Evolutionary conservation across 2,888 invertebrate genomes (phyloP), one percentile per base, ranked within the genome.

Genomic region (Xylophagus ater): DNA sequence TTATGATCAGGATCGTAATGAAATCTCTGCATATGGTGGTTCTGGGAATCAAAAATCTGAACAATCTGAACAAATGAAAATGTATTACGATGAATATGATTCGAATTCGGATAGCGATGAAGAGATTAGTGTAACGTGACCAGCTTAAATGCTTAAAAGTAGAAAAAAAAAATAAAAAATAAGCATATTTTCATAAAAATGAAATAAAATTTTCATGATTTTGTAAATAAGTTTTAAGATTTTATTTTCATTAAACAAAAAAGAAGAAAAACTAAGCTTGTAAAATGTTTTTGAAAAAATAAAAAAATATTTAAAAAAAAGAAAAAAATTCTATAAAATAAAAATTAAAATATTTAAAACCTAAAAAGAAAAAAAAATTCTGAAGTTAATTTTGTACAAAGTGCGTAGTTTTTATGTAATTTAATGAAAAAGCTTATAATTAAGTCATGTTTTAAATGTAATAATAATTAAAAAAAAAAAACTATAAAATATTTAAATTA

Each of bases 91-190:
- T 45, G 65, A 62, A 40, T 51, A 49, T 32, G 63, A 63, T 24
- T 63, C 65, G 18, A 72, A 71, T 30, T 74, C 74, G 51, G 83
- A 82, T 42, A 79, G 77, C 42, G 81, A 84, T 54, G 86, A 85
- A 55, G 86, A 87, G 60, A 87, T 87, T 49, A 83, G 85, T 60
- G 86, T 87, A 61, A 87, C 86, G 71, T 86, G 85, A 86, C 82
- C 63, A 62, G 57, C 47, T 54, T 55, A 51, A 34, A n/a, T n/a
- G n/a, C n/a, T n/a, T n/a, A n/a, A n/a, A n/a, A n/a, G n/a, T n/a
- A n/a, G n/a, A n/a, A n/a, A n/a, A n/a, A n/a, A n/a, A n/a, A n/a
- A 9, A 10, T 9, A 10, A 24, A 2, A 2, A 10, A 6, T 8
- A 10, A 24, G n/a, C n/a, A 24, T 10, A n/a, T 24, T 24, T 24